Base-by-base conservation (phyloP, 2,797 vertebrate species). In the Thaleichthys pacificus region DNA sequence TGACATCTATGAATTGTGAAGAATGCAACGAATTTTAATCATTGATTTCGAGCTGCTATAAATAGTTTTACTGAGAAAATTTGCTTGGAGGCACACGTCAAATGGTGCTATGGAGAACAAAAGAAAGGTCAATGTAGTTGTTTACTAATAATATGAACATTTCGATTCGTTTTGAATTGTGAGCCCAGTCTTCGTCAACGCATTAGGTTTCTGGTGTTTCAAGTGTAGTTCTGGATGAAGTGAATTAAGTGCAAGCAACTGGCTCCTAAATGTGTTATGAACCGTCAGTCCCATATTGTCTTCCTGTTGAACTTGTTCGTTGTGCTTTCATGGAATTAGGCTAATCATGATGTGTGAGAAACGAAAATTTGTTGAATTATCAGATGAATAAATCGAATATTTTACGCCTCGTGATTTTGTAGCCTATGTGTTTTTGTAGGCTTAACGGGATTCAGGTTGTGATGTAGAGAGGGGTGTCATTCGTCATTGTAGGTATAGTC, bases 321-420 rank as follows among this genome's bases (percentile, higher is more conserved):
- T 88, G 90, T 91, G 84, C 87, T 84, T 90, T 87, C 84, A 81
- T 88, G 86, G 81, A 89, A 90, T 81, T 90, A 30, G 28, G 28
- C 28, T 30, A 85, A 85, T 79, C 74, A 87, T 86, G 85, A 86
- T 88, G 85, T 90, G 84, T 89, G 87, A 88, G 87, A 86, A 62
- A 62, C 79, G 84, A 88, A 76, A 85, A 87, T 86, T 79, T 91
- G 90, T 91, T 83, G 81, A 88, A 84, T 77, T 80, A 88, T 90
- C 82, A 89, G 88, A 84, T 79, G 78, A 91, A 91, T 93, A 90
- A 93, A 92, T 88, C 66, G 24, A 86, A 88, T 91, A 91, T 89
- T 91, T 92, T 90, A 88, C 87, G 85, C 84, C 84, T 87, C 84
- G 83, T 83, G 80, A 88, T 81, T 85, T 77, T 80, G 85, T 79